phyloP scores from a whole-genome alignment of 2,888 invertebrate species.

The Liodrosophila aerea region DNA sequence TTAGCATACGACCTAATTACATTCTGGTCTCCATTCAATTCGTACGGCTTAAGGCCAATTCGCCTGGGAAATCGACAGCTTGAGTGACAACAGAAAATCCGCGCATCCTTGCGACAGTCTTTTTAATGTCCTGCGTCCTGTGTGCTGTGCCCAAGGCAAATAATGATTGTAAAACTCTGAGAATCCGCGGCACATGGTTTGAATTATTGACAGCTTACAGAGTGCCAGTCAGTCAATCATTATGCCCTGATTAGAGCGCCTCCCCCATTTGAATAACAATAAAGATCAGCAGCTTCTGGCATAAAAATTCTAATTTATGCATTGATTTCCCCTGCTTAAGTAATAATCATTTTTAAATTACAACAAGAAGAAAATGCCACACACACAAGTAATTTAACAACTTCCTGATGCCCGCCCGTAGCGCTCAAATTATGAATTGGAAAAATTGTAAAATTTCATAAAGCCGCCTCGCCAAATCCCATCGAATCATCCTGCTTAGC shows the following conservation, averaged over 20 bases:
- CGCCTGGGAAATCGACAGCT: constrained; percentile 78
- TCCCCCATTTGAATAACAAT: constrained; percentile 81
- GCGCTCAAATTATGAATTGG: constrained; percentile 52
- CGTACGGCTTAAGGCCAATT: constrained; percentile 63
- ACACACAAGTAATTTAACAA: constrained; percentile 62
- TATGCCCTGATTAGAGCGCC: constrained; percentile 49
- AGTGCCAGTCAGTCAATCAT: constrained; percentile 62
- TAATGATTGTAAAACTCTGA: constrained; percentile 27
- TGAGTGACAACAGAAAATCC: constrained; percentile 37
- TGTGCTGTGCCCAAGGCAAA: constrained; percentile 18
- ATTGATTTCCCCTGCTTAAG: constrained; percentile 60
- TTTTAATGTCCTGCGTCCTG: constrained; percentile 37
- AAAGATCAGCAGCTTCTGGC: constrained; percentile 67
- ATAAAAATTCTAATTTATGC: constrained; percentile 70
- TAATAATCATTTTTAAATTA: constrained; percentile 75
- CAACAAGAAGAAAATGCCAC: constrained; percentile 39
- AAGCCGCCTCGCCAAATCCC: constrained; percentile 49
- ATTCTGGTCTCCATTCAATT: too few species aligned
- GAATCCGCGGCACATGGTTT: constrained; percentile 63
- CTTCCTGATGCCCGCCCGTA: constrained; percentile 65
- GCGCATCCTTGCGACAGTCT: constrained; percentile 23
- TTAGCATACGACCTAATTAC: constrained; percentile 60
- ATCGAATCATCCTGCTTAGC: constrained; percentile 62
- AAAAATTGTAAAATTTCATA: constrained; percentile 65
- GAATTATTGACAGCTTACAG: constrained; percentile 76